These are phyloP conservation scores for Emys orbicularis DNA, from an alignment of 2,797 vertebrate species.

Conservation along the genomic window DNA sequence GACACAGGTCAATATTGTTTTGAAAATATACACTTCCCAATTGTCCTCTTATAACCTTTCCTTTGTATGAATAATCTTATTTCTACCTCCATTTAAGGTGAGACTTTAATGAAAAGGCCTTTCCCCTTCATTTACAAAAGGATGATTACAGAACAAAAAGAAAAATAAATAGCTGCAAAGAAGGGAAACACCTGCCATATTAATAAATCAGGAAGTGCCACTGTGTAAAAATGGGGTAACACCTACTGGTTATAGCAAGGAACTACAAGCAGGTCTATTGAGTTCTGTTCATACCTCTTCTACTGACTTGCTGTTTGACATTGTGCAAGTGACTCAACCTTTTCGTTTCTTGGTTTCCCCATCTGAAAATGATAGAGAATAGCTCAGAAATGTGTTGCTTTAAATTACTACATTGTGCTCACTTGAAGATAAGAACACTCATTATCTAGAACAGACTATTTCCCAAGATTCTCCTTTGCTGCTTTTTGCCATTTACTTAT, in stretches of 20 bases:
- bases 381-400: background rate
- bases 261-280: background rate
- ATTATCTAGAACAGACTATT: background rate
- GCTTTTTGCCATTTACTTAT: background rate
- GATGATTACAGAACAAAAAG: background rate
- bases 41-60: background rate
- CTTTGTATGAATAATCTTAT: background rate
- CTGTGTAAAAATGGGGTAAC: accelerated
- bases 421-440: background rate
- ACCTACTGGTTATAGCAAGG: background rate
- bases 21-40: background rate
- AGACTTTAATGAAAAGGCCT: background rate
- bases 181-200: background rate
- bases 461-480: background rate
- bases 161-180: background rate
- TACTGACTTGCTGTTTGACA: background rate
- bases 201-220: background rate
- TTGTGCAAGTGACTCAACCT: background rate
- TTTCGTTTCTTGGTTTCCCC: accelerated
- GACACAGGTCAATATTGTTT: background rate
- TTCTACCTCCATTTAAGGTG: background rate
- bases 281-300: background rate
- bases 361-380: background rate
- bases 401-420: background rate
- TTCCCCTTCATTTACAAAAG: background rate